Base-by-base conservation (phyloP, 1,140 invertebrate species). In the Bombus difficillimus region DNA sequence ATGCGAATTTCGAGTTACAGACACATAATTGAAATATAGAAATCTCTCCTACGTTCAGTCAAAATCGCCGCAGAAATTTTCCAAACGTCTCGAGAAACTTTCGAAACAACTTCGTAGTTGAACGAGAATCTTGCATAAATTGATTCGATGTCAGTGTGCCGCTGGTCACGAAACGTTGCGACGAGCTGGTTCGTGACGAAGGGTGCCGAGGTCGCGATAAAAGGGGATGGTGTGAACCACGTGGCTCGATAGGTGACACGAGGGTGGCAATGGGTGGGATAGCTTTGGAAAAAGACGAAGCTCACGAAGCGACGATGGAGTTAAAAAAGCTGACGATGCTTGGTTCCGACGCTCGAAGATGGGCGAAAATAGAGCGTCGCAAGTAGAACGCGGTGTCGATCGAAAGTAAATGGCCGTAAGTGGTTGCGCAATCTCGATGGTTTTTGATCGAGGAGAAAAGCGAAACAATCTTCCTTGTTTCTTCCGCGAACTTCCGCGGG, bases 251-350 rank as follows among this genome's bases (percentile, higher is more conserved):
- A 39, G 37, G 71, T 12, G 71, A n/a, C 59, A 32, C 18, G 75
- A 47, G 57, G 6, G 47, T 53, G 47, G 9, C 34, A 43, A 10
- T 43, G 84, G 90, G 69, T 78, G 82, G 80, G 82, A n/a, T 12
- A 62, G 59, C 84, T 88, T 88, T 53, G 64, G 37, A 32, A 37
- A 53, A 74, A 68, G 66, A 59, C 72, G 74, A 64, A 82, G 86
- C 84, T 90, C 87, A 81, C 79, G 90, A 86, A 81, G 25, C 83
- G 90, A 73, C 88, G 90, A 91, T 88, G 81, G 81, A 88, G 82
- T 92, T 93, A 90, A 92, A 93, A 93, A 92, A 92, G 92, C 92
- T 92, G 92, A 93, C 91, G 88, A 80, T 73, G 91, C 59, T 75
- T 83, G 74, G 88, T 91, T 81, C 22, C 59, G 68, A 53, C 83